Evolutionary conservation across 1,140 invertebrate genomes (phyloP).

Genomic region (Subanguina moxae): DNA sequence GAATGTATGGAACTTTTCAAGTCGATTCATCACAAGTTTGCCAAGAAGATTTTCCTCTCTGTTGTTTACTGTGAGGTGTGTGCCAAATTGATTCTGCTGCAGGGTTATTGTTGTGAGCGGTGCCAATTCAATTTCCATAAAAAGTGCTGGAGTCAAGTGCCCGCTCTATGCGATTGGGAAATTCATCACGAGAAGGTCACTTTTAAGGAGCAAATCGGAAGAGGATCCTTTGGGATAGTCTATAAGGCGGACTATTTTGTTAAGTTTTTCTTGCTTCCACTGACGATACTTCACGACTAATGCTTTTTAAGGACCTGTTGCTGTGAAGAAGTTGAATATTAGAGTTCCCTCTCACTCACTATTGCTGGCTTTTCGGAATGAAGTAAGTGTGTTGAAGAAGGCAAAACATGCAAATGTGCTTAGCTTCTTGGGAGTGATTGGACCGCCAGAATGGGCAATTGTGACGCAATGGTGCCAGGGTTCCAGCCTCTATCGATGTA

Average conservation of each 20-base stretch:
- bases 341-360: slow-evolving; percentile 90
- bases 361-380: slow-evolving; percentile 96
- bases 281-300: background rate
- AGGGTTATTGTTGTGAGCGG: slow-evolving; percentile 34
- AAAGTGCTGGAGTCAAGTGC: slow-evolving; percentile 46
- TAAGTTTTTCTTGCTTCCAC: slow-evolving; percentile 24
- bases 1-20: slow-evolving; percentile 47
- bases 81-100: slow-evolving; percentile 32
- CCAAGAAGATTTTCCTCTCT: slow-evolving; percentile 41
- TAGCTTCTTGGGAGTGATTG: slow-evolving; percentile 93
- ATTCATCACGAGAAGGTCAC: slow-evolving; percentile 79
- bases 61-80: slow-evolving; percentile 44
- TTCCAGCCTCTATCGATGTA: slow-evolving; percentile 91
- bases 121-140: slow-evolving; percentile 45
- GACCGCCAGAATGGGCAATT: slow-evolving; percentile 74
- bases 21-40: slow-evolving; percentile 42
- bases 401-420: slow-evolving; percentile 87
- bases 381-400: slow-evolving; percentile 85
- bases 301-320: slow-evolving; percentile 70
- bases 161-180: slow-evolving; percentile 46
- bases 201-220: slow-evolving; percentile 83
- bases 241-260: slow-evolving; percentile 97
- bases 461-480: slow-evolving; percentile 99
- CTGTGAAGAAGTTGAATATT: slow-evolving; percentile 94
- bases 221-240: slow-evolving; percentile 95